Percentiles rank a stretch among this genome's conserved stretches.
Evolutionary conservation across 1,140 invertebrate species (phyloP).

Genomic region (Sarcophaga peregrina): DNA sequence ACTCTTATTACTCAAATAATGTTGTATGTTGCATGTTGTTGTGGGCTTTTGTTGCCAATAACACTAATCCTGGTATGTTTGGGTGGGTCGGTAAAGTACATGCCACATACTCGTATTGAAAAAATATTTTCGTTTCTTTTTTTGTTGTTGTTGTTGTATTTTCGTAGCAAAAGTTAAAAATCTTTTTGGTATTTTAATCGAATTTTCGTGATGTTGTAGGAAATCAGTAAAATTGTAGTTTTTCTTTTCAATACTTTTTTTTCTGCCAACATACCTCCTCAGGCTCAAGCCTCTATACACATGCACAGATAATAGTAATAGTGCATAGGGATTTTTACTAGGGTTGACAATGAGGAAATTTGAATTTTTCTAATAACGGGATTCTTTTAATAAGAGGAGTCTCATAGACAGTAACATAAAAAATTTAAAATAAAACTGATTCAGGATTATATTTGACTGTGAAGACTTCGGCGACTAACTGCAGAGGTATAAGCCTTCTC

Average conservation of each 20-base stretch:
- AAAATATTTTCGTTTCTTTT: neutral
- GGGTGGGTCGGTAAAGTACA: neutral
- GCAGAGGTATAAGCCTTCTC: too few relatives aligned
- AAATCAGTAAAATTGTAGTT: constrained; percentile 26
- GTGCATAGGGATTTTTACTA: too few relatives aligned
- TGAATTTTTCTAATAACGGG: too few relatives aligned
- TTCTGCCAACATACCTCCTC: neutral
- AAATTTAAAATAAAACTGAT: too few relatives aligned
- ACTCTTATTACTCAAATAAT: constrained; percentile 13
- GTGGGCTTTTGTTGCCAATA: constrained; percentile 3
- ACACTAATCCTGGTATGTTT: constrained; percentile 18
- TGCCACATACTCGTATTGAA: constrained; percentile 2
- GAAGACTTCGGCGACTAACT: too few relatives aligned
- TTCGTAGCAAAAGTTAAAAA: neutral
- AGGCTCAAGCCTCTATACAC: neutral
- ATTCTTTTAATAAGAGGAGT: too few relatives aligned
- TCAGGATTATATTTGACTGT: too few relatives aligned
- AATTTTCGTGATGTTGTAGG: constrained; percentile 40
- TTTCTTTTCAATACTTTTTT: constrained; percentile 2
- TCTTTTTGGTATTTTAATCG: constrained; percentile 39
- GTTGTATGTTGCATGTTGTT: constrained; percentile 15
- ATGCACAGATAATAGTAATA: neutral
- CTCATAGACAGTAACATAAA: too few relatives aligned
- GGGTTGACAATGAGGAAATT: too few relatives aligned
- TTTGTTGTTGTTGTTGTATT: too few relatives aligned